These are phyloP conservation scores for Chirona hameri DNA, from an alignment of 2,888 invertebrate species.

Conservation along the genomic window DNA sequence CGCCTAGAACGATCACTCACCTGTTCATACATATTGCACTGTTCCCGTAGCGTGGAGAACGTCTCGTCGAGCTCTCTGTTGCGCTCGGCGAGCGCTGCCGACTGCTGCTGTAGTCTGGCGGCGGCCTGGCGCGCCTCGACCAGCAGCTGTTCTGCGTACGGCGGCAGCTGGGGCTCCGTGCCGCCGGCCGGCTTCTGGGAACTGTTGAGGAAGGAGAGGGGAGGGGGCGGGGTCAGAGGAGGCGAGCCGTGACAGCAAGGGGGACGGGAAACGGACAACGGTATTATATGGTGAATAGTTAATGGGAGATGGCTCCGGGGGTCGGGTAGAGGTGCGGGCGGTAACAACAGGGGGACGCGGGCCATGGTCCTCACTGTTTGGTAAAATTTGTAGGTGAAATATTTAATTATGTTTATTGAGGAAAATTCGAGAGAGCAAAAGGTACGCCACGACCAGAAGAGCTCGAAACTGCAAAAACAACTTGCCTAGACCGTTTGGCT, in stretches of 20 bases:
- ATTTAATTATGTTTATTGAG: too few relatives aligned
- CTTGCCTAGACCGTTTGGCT: too few relatives aligned
- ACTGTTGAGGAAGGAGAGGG: background rate
- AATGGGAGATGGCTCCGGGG: too few relatives aligned
- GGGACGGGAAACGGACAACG: background rate
- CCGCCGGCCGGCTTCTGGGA: background rate
- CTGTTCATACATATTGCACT: slow-evolving; percentile 34
- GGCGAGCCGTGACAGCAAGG: background rate
- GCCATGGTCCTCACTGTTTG: too few relatives aligned
- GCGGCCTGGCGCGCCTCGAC: slow-evolving; percentile 4
- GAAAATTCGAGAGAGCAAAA: too few relatives aligned
- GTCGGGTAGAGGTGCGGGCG: too few relatives aligned
- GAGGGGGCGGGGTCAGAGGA: background rate
- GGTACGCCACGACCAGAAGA: too few relatives aligned
- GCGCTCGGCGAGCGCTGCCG: slow-evolving; percentile 33
- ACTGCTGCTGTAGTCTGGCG: background rate
- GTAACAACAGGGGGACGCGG: too few relatives aligned
- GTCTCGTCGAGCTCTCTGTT: slow-evolving; percentile 34
- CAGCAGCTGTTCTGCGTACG: slow-evolving; percentile 12
- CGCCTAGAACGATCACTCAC: background rate
- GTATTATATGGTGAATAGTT: too few relatives aligned
- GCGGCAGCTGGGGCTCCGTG: background rate
- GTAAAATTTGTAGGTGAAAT: too few relatives aligned
- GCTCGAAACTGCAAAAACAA: too few relatives aligned
- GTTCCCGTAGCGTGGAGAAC: slow-evolving; percentile 30